phyloP scores from a whole-genome alignment of 2,888 invertebrate genomes.

The Clanis bilineata region DNA sequence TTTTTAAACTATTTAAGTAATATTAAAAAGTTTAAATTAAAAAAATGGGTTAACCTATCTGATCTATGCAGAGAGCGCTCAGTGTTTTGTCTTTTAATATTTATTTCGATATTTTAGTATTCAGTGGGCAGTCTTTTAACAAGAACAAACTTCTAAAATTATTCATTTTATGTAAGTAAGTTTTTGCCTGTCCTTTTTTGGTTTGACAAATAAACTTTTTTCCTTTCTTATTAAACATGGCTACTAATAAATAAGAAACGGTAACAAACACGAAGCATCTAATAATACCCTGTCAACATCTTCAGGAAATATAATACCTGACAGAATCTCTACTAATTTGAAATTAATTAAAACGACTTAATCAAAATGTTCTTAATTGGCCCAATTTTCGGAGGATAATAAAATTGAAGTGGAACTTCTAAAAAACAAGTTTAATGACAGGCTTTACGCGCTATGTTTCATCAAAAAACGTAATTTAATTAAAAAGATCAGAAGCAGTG shows the following conservation, averaged over 20 bases:
- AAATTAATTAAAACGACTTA: neutral
- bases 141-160: neutral
- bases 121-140: neutral
- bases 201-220: too few relatives aligned
- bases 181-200: too few relatives aligned
- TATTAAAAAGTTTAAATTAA: too few relatives aligned
- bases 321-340: neutral
- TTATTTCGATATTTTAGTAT: too few relatives aligned
- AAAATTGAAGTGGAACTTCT: neutral
- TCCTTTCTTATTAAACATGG: too few relatives aligned
- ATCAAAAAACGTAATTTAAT: neutral
- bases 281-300: neutral
- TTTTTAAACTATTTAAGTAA: too few relatives aligned
- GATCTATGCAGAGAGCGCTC: too few relatives aligned
- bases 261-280: neutral
- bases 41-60: too few relatives aligned
- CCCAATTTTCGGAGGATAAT: neutral
- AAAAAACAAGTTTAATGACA: constrained; percentile 8
- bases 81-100: too few relatives aligned
- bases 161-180: too few relatives aligned
- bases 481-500: neutral
- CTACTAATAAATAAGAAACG: neutral
- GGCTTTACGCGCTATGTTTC: neutral
- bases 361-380: constrained; percentile 1
- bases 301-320: neutral